A percentile compares a stretch with the other conserved stretches of the same genome.
Evolutionary conservation across 2,113 vertebrate species (phyloP).

Genomic region (Cynoglossus semilaevis): DNA sequence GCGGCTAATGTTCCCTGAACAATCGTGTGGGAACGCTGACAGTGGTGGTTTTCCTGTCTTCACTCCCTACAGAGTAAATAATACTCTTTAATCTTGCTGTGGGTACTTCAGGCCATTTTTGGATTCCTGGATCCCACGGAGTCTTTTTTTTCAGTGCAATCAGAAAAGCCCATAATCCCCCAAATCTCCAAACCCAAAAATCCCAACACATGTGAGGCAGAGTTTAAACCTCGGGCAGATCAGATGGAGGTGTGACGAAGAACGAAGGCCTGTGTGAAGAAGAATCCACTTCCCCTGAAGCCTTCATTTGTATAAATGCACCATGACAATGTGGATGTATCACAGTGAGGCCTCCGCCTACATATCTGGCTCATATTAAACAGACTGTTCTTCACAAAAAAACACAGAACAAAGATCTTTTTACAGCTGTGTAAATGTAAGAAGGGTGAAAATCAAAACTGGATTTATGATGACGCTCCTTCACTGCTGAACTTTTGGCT

Average conservation of each 20-base stretch:
- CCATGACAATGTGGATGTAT: too few species aligned
- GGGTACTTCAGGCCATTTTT: conserved; percentile 62
- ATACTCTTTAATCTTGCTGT: conserved; percentile 67
- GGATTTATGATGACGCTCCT: too few species aligned
- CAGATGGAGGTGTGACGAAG: conserved; percentile 37
- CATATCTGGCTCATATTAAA: too few species aligned
- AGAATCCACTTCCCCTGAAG: too few species aligned
- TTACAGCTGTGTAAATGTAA: too few species aligned
- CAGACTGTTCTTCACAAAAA: too few species aligned
- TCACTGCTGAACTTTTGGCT: too few species aligned
- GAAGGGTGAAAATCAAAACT: too few species aligned
- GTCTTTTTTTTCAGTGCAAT: conserved; percentile 63
- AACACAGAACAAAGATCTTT: too few species aligned
- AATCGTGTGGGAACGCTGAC: conserved; percentile 38
- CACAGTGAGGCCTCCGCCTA: too few species aligned
- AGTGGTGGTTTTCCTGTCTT: conserved; percentile 23
- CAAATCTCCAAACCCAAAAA: conserved; percentile 61
- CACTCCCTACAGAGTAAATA: conserved; percentile 36
- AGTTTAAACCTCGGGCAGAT: conserved; percentile 47
- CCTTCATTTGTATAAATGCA: too few species aligned
- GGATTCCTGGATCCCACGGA: conserved; percentile 60
- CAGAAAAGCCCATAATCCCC: conserved; percentile 72
- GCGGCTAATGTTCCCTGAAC: conserved; percentile 36
- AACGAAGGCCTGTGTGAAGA: conserved; percentile 23
- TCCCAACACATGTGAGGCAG: conserved; percentile 40